Percentiles rank a stretch among this genome's conserved stretches.
These are phyloP conservation scores for Eristalinus sepulchralis DNA, from an alignment of 2,888 invertebrate genomes.

Conservation along the genomic window DNA sequence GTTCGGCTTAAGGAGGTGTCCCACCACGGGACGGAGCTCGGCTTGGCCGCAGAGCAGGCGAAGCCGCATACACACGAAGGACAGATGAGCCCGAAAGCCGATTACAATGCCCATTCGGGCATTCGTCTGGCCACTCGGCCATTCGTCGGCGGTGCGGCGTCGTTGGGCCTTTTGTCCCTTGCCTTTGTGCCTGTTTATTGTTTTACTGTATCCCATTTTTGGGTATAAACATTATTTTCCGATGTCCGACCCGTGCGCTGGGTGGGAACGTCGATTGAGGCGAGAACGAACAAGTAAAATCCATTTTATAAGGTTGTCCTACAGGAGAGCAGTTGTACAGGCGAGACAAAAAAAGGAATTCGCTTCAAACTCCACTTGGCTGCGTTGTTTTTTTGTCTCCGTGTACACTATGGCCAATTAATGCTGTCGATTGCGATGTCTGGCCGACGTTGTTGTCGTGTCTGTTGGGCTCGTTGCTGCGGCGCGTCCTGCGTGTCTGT, in stretches of 20 bases:
- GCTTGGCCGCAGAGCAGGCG: not conserved
- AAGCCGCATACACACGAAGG: slow-evolving; percentile 17
- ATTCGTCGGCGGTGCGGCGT: not conserved
- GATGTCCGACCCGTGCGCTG: slow-evolving; percentile 53
- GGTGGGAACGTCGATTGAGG: slow-evolving; percentile 33
- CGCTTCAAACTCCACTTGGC: not conserved
- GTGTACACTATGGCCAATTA: slow-evolving; percentile 71
- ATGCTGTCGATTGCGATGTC: slow-evolving; percentile 65
- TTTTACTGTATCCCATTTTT: slow-evolving; percentile 50
- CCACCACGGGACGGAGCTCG: not conserved
- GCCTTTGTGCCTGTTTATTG: slow-evolving; percentile 54
- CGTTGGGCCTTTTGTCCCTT: not conserved
- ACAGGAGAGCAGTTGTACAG: slow-evolving; percentile 6
- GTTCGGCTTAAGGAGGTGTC: slow-evolving; percentile 21
- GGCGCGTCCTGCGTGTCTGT: slow-evolving; percentile 59
- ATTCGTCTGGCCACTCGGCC: not conserved
- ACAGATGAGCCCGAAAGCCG: slow-evolving; percentile 59
- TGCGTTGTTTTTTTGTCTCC: slow-evolving; percentile 33
- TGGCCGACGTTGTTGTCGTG: slow-evolving; percentile 35
- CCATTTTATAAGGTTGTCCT: slow-evolving; percentile 66
- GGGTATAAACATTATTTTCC: slow-evolving; percentile 59
- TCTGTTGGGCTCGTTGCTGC: not conserved
- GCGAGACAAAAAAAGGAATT: not conserved
- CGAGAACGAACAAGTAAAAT: slow-evolving; percentile 71
- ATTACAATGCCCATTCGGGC: slow-evolving; percentile 49